Conservation (phyloP, 2,797 vertebrate species). For the Nannoperca australis region DNA sequence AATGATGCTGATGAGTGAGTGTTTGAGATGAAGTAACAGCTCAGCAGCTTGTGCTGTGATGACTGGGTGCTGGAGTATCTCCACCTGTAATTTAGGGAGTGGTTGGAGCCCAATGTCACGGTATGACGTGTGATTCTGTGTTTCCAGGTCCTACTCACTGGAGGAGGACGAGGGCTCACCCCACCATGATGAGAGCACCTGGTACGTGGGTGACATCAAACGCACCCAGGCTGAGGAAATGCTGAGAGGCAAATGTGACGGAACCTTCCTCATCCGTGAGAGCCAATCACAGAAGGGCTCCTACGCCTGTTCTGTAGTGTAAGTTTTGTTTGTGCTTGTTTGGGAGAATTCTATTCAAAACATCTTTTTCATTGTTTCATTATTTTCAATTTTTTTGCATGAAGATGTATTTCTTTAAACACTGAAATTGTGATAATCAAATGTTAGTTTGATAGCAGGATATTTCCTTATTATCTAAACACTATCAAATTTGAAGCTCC, state of each 20-base stretch:
- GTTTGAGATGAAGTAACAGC: not conserved
- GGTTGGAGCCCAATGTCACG: not conserved
- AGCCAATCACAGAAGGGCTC: conserved; percentile 94
- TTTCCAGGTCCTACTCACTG: conserved; percentile 89
- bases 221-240: conserved; percentile 92
- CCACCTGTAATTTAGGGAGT: conserved; percentile 19
- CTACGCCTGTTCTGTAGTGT: conserved; percentile 95
- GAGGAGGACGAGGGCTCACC: conserved; percentile 89
- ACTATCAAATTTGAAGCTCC: not conserved
- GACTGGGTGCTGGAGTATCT: not conserved
- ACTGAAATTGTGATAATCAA: not conserved
- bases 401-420: not conserved
- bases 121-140: not conserved
- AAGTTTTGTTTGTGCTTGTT: conserved; percentile 74
- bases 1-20: conserved; percentile 97
- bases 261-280: conserved; percentile 95
- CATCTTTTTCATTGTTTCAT: not conserved
- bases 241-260: conserved; percentile 90
- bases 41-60: not conserved
- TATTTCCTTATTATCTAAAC: not conserved
- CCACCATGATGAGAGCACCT: conserved; percentile 92
- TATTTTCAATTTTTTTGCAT: not conserved
- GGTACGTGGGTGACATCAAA: conserved; percentile 95
- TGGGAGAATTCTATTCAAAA: not conserved
- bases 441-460: conserved; percentile 7